These are phyloP conservation scores for Fragum fragum DNA, from an alignment of 2,888 invertebrate species.

Conservation along the genomic window DNA sequence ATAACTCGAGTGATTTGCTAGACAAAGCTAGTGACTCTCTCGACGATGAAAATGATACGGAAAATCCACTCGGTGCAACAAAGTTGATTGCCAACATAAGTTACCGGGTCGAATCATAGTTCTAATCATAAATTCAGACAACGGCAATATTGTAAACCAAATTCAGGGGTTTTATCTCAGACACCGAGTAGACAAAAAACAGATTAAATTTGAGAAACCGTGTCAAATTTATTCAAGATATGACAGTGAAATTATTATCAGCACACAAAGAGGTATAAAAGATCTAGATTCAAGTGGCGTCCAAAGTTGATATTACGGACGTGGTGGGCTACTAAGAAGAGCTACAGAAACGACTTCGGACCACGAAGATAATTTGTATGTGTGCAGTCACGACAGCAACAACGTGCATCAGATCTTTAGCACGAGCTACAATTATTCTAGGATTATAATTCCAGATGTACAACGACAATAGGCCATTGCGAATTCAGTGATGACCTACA, in stretches of 20 bases:
- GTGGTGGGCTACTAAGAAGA: neutral
- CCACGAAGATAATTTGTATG: constrained; percentile 1
- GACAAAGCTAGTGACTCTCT: neutral
- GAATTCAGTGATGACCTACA: neutral
- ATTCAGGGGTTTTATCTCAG: neutral
- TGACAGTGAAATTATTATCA: neutral
- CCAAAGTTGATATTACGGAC: constrained; percentile 2
- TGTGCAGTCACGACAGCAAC: constrained; percentile 5
- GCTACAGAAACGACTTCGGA: constrained; percentile 4
- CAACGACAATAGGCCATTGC: constrained; percentile 4
- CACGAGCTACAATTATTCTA: neutral
- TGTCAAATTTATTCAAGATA: constrained; percentile 19
- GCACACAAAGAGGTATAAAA: neutral
- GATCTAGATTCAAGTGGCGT: neutral
- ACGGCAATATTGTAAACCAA: neutral
- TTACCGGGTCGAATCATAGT: neutral
- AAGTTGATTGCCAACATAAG: neutral
- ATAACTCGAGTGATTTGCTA: no score
- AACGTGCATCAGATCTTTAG: constrained; percentile 14
- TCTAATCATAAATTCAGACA: neutral
- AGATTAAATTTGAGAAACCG: neutral
- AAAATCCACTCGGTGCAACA: neutral
- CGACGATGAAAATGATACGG: neutral
- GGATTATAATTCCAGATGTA: neutral
- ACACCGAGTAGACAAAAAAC: neutral